Percentiles rank a stretch among this genome's conserved stretches.
phyloP scores from a whole-genome alignment of 37 sponge, comb jelly and placozoan genomes.

The Hormiphora californensis region DNA sequence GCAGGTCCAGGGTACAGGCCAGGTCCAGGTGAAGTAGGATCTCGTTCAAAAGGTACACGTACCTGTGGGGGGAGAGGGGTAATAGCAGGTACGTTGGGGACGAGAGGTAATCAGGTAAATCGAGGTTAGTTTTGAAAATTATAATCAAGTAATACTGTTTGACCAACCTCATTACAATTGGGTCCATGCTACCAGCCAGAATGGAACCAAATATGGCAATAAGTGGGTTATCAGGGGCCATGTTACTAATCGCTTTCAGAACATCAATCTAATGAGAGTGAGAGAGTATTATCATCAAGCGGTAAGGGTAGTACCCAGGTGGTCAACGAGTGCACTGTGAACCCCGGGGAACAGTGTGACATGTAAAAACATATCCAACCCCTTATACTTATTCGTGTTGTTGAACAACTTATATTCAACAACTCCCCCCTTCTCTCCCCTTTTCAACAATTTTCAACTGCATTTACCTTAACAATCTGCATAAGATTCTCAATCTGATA shows the following conservation, averaged over 20 bases:
- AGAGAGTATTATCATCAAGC: background rate
- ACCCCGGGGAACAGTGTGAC: background rate
- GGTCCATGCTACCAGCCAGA: conserved; percentile 5
- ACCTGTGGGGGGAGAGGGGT: background rate
- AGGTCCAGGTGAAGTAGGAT: conserved; percentile 31
- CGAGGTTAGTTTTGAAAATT: too few relatives aligned
- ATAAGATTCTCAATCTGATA: conserved; percentile 48
- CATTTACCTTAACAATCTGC: conserved; percentile 10
- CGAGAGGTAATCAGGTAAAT: too few relatives aligned
- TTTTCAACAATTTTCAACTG: too few relatives aligned
- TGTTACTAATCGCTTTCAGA: background rate
- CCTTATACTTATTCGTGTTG: too few relatives aligned
- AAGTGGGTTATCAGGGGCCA: conserved; percentile 11
- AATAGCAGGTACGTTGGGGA: too few relatives aligned
- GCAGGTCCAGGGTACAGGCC: conserved; percentile 37
- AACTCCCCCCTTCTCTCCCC: too few relatives aligned
- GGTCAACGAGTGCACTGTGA: background rate
- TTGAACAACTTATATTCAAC: too few relatives aligned
- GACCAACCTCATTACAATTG: conserved; percentile 1
- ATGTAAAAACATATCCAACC: too few relatives aligned
- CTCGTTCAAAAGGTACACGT: conserved; percentile 50
- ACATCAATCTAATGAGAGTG: background rate
- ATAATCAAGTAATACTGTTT: too few relatives aligned
- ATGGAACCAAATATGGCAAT: conserved; percentile 31
- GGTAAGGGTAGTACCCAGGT: background rate